Percentiles rank a stretch among this genome's conserved stretches.
phyloP scores from a whole-genome alignment of 2,797 vertebrate species.

The Glyptemys insculpta region DNA sequence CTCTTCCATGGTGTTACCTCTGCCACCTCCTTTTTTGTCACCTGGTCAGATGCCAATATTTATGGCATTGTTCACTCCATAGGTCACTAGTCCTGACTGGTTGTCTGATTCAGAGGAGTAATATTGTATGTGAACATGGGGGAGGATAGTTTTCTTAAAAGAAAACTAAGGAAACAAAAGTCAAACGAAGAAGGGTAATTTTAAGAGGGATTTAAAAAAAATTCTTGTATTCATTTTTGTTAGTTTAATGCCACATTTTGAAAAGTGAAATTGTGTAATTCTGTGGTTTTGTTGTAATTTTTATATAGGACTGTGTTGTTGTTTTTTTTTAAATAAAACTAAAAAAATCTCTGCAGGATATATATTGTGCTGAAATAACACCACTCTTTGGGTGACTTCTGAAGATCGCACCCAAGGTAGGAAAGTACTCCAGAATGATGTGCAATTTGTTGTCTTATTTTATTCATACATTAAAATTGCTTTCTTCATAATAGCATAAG shows the following conservation, averaged over 20 bases:
- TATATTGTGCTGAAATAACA: not conserved
- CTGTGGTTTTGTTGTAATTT: not conserved
- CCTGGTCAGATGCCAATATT: not conserved
- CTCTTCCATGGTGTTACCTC: not conserved
- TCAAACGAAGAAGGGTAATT: not conserved
- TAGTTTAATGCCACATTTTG: not conserved
- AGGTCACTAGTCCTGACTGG: not conserved
- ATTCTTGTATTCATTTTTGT: accelerated
- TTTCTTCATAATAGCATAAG: constrained; percentile 2
- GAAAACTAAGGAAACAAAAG: not conserved
- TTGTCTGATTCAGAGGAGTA: not conserved
- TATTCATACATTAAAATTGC: not conserved
- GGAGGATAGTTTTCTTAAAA: not conserved
- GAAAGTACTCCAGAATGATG: not conserved
- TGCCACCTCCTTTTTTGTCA: not conserved
- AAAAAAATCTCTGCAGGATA: not conserved
- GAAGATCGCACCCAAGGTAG: not conserved
- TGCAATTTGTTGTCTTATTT: not conserved
- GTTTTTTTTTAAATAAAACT: too few species aligned
- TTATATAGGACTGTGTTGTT: not conserved
- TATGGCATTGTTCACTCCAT: not conserved
- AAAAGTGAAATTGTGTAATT: not conserved
- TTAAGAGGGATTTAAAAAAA: not conserved
- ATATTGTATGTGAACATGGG: not conserved
- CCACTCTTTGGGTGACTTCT: not conserved